Base-by-base conservation (phyloP, 2,797 vertebrate genomes). In the Microtus californicus region DNA sequence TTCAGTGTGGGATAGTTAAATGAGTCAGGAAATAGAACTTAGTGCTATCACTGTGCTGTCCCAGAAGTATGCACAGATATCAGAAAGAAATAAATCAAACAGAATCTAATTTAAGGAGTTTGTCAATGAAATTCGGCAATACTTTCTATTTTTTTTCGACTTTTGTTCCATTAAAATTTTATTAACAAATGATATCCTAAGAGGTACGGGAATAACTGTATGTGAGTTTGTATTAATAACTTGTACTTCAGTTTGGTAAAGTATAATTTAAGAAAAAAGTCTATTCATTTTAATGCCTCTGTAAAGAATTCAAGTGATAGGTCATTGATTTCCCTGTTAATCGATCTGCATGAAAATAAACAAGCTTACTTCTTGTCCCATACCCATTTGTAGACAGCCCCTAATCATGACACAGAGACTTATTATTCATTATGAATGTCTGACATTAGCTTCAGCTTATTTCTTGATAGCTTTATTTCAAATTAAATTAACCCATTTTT, bases 31-130 rank as follows among this genome's bases (percentile, higher is more conserved):
- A 83, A 65, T 27, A 34, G 34, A 82, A 65, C 23, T 5, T 6
- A 6, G 15, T 13, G 1, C 5, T 40, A 0, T 45, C 31, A 8
- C 6, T 6, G 2, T 37, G 5, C 5, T 71, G 23, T 19, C 34
- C 34, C 2, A 79, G 15, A 78, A 51, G 6, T 31, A 21, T 73
- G 2, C 27, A 31, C 10, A 27, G 6, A 2, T 19, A 0, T 2
- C 6, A 80, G 10, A 34, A 17, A 5, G 14, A 34, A 90, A 12
- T 43, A 29, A 90, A 65, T 43, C 31, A 67, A 59, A 9, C 59
- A 21, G 21, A 63, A 87, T 6, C 7, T 29, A 45, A 63, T 15
- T 4, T 65, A 65, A 17, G 14, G 0, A 48, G 29, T 48, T 6
- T 67, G 8, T 21, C 25, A 29, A 51, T 88, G 37, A 83, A 59